Evolutionary conservation across 2,888 invertebrate species (phyloP), one percentile per base, ranked within the genome.

Genomic region (Amiota minor): DNA sequence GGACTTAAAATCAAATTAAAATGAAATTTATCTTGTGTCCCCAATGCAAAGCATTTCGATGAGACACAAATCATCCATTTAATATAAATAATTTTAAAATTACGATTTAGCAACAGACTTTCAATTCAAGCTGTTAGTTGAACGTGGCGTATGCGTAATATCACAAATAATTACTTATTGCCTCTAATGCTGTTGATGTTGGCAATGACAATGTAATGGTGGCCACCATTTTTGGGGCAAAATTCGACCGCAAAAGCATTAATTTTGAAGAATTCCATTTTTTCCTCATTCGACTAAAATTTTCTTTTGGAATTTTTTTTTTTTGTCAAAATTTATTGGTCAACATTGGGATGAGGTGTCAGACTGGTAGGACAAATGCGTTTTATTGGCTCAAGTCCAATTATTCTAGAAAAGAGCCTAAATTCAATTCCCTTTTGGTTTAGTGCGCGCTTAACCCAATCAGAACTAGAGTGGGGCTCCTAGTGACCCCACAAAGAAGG

Each of bases 391-490:
- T 11, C 23, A 35, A 62, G 62, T 62, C 62, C 62, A 62, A 62
- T 62, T 62, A 62, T 45, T 12, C 14, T 35, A 35, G 45, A 62
- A 62, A 62, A 18, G 62, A 14, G 45, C 62, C 45, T 45, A 67
- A 49, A 50, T 49, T 67, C 67, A 49, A 50, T 67, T 67, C 50
- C 64, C 45, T 45, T 64, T 72, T 62, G 68, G 71, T 16, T 55
- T 35, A 71, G 69, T 64, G 68, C 67, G 35, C 73, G 71, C 70
- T 73, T 73, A 70, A 67, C 47, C 56, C 49, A 70, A 56, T 35
- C 65, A 62, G 14, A 1, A n/a, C 45, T 46, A 14, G 18, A 45
- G 18, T 45, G 46, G 46, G 9, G n/a, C 18, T 20, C 59, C 1
- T 9, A 59, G 59, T 4, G 59, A 16, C 16, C 4, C n/a, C n/a